Evolutionary conservation across 2,113 vertebrate species (phyloP), one percentile per base, ranked within the genome.

Genomic region (Perognathus longimembris): DNA sequence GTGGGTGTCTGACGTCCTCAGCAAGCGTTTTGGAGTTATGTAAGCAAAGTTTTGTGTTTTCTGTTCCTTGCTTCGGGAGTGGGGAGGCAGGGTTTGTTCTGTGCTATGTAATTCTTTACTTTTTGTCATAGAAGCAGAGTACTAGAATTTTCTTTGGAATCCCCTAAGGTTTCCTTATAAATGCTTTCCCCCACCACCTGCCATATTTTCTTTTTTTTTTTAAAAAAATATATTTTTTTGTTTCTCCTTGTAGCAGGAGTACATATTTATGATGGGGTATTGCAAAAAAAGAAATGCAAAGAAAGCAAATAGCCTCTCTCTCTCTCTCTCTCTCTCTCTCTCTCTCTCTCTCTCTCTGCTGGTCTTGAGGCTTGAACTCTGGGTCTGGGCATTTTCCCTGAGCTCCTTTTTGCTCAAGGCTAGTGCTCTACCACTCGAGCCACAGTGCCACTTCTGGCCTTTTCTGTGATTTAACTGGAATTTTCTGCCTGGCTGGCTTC

Each of bases 21-120:
- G 40, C 36, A 32, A 93, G 38, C 74, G 74, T 95, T 85, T 83
- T 54, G 42, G 70, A 90, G 85, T 95, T 96, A 94, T 3, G 36
- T 95, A 92, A 96, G 70, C 34, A 38, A 73, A 57, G 89, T 74
- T 87, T 94, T 95, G 26, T 94, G 42, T 94, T 93, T 94, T 96
- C 42, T 90, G 54, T 83, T 88, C 83, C n/a, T 94, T 34, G 66
- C 82, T 54, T 54, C 14, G 74, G 85, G 91, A 15, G 50, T 54
- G 17, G 74, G 85, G 91, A 15, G 50, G 50, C 14, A 54, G 50
- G 34, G 5, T 86, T 96, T 78, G 90, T 92, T 91, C 69, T 91
- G 40, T 78, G 85, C 90, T 83, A 14, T 93, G 85, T 54, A 54
- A 54, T 77, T 91, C 94, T 95, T 94, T 69, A 90, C 78, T 95